Evolutionary conservation across 2,797 vertebrate genomes (phyloP).

Genomic region (Catamblyrhynchus diadema): DNA sequence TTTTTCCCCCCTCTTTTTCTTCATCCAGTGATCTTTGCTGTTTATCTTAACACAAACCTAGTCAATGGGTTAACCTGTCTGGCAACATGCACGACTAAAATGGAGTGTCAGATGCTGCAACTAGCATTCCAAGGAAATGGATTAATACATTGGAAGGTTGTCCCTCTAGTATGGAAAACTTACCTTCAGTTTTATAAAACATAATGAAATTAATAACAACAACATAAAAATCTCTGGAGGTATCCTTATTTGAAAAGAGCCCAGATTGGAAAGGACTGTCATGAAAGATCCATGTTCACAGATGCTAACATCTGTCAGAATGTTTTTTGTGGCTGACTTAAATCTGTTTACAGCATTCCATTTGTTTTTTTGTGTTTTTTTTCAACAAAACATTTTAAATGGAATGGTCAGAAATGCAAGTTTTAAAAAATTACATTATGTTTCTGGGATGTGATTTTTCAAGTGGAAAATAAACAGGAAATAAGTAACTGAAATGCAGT

Average conservation of each 20-base stretch:
- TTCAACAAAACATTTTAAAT: slow-evolving; percentile 54
- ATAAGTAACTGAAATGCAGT: slow-evolving; percentile 60
- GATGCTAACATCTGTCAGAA: slow-evolving; percentile 73
- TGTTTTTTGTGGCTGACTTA: slow-evolving; percentile 62
- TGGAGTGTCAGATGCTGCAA: not conserved
- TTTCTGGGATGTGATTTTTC: slow-evolving; percentile 65
- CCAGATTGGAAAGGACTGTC: slow-evolving; percentile 53
- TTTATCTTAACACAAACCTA: not conserved
- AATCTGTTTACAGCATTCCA: slow-evolving; percentile 76
- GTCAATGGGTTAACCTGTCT: slow-evolving; percentile 7
- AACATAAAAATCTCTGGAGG: not conserved
- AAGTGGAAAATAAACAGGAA: slow-evolving; percentile 74
- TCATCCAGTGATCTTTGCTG: not conserved
- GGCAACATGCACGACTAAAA: not conserved
- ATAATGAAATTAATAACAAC: not conserved
- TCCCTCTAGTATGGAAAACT: not conserved
- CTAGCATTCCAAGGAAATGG: not conserved
- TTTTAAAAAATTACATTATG: slow-evolving; percentile 60
- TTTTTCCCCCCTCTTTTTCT: not conserved
- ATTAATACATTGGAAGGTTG: not conserved
- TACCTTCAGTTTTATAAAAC: not conserved
- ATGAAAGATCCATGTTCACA: slow-evolving; percentile 55
- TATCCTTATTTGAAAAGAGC: slow-evolving; percentile 37
- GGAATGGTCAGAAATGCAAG: slow-evolving; percentile 55
- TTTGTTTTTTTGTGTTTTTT: slow-evolving; percentile 62